Percentiles rank a stretch among this genome's conserved stretches.
phyloP scores from a whole-genome alignment of 2,888 invertebrate genomes.

The Nipponacmea schrenckii region DNA sequence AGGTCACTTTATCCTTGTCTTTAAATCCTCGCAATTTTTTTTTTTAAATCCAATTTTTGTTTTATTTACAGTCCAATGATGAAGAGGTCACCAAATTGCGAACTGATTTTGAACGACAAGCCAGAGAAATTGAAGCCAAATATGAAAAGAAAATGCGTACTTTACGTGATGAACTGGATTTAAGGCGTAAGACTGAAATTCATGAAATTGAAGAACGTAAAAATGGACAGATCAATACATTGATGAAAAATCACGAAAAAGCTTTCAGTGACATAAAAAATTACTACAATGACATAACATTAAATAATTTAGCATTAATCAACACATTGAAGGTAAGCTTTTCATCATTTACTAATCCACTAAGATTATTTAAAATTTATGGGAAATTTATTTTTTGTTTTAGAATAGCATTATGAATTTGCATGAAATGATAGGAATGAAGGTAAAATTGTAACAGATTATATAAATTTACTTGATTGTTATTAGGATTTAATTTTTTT shows the following conservation, averaged over 20 bases:
- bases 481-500: too few species aligned
- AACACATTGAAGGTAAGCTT: conserved; percentile 81
- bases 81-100: conserved; percentile 73
- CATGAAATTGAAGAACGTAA: conserved; percentile 89
- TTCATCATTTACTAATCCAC: neutral
- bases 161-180: conserved; percentile 80
- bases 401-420: too few species aligned
- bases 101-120: conserved; percentile 76
- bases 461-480: too few species aligned
- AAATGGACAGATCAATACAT: conserved; percentile 83
- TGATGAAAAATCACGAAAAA: conserved; percentile 84
- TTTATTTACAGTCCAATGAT: conserved; percentile 68
- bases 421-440: too few species aligned
- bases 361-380: neutral
- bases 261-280: conserved; percentile 90
- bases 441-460: too few species aligned
- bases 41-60: too few species aligned
- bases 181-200: conserved; percentile 68
- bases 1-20: too few species aligned
- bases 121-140: conserved; percentile 77
- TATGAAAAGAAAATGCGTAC: conserved; percentile 81
- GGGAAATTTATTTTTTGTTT: too few species aligned
- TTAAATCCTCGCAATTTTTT: too few species aligned
- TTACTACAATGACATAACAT: conserved; percentile 93
- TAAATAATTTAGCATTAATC: conserved; percentile 91